Evolutionary conservation across 2,797 vertebrate genomes (phyloP).

Genomic region (Jordanella pulchra): DNA sequence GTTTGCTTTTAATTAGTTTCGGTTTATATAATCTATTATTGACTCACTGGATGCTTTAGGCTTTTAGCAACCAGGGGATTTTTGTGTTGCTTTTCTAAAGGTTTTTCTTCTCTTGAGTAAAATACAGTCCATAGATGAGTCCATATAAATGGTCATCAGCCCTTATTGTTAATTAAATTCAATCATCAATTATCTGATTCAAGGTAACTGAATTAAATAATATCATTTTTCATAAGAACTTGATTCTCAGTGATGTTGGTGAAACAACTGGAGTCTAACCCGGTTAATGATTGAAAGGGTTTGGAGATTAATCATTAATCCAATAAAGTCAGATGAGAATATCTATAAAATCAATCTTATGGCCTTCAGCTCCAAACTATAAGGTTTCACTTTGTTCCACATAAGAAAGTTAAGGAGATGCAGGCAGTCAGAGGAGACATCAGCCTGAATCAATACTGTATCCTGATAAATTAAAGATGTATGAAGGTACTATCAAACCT

Average conservation of each 20-base stretch:
- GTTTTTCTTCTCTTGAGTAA: neutral
- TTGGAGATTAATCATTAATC: slow-evolving; percentile 49
- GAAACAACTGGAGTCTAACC: slow-evolving; percentile 11
- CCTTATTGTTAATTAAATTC: too few species aligned
- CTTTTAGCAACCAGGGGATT: neutral
- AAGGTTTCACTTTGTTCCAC: neutral
- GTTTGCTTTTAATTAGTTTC: neutral
- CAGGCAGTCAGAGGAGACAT: neutral
- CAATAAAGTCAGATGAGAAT: slow-evolving; percentile 16
- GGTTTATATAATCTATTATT: neutral
- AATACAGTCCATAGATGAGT: neutral
- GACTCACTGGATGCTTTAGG: neutral
- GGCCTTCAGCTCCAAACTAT: neutral
- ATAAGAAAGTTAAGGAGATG: neutral
- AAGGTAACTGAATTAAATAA: neutral
- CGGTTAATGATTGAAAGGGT: slow-evolving; percentile 20
- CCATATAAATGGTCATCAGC: too few species aligned
- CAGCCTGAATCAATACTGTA: slow-evolving; percentile 10
- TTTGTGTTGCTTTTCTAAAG: neutral
- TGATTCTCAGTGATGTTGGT: neutral
- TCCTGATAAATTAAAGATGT: slow-evolving; percentile 20
- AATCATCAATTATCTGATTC: too few species aligned
- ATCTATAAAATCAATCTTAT: neutral
- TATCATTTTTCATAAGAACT: neutral
- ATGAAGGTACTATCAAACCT: slow-evolving; percentile 9